Evolutionary conservation across 2,113 vertebrate genomes (phyloP), one percentile per base, ranked within the genome.

Genomic region (Alexandromys fortis): DNA sequence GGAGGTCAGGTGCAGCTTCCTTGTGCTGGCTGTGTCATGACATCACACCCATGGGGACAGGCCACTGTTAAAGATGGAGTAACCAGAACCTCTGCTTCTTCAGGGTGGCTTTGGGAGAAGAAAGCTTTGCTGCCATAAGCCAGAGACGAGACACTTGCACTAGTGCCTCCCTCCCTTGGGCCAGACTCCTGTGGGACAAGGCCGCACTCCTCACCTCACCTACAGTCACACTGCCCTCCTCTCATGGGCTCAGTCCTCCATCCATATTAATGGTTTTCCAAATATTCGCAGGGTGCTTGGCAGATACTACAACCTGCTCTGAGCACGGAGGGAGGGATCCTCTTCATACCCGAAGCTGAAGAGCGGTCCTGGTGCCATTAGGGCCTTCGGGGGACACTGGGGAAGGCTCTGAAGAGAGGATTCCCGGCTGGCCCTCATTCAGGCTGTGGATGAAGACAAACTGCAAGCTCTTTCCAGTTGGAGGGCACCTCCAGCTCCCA

Each of bases 271-370:
- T 8, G 28, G n/a, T n/a, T 78, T 61, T 11, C 35, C 52, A 73
- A 21, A 21, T 19, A 9, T 19, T 47, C 42, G 5, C 24, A 8
- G 68, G 30, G 17, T 19, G 55, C 38, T 14, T 61, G 22, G 49
- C 3, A 2, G 45, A 33, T 45, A 30, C 47, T 42, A 52, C n/a
- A 35, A 0, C 22, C 45, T 55, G 19, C 92, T 63, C 33, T 42
- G 38, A 14, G 52, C 30, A 14, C 0, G 2, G 30, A 33, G 17
- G 1, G 0, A 1, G 17, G 35, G 76, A 17, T 17, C 26, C 79
- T 90, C 58, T 58, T 76, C 58, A 11, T 13, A 75, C 12, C 49
- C 35, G 3, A 81, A 82, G 68, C 26, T 35, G 61, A 86, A 81
- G 24, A 4, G 24, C 55, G 28, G 30, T 65, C 30, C 33, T n/a